Percentiles rank a stretch among this genome's conserved stretches.
Conservation (phyloP, 2,888 invertebrate genomes). For the Temnothorax unifasciatus region DNA sequence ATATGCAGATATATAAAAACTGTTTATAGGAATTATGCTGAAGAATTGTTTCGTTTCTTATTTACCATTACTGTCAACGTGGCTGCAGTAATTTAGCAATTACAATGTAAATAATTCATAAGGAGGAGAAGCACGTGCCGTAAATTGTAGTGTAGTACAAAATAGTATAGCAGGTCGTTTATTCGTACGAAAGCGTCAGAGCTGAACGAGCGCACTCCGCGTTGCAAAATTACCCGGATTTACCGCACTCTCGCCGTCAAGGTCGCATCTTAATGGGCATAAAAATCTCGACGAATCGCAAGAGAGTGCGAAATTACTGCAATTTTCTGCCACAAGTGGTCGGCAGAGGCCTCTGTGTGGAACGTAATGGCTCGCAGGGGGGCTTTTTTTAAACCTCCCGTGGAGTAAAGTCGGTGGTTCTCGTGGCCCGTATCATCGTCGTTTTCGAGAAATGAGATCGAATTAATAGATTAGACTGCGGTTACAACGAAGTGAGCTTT, state of each 20-base stretch:
- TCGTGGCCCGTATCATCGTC: not conserved
- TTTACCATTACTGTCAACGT: not conserved
- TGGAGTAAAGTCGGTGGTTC: not conserved
- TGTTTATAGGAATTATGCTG: not conserved
- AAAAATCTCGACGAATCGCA: slow-evolving; percentile 43
- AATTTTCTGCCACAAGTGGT: slow-evolving; percentile 44
- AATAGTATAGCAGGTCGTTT: not conserved
- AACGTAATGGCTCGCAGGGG: not conserved
- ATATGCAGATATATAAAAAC: not conserved
- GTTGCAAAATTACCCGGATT: slow-evolving; percentile 23
- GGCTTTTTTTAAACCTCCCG: slow-evolving; percentile 23
- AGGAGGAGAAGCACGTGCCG: not conserved
- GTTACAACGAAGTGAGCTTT: not conserved
- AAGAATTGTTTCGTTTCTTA: not conserved
- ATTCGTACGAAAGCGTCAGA: slow-evolving; percentile 13
- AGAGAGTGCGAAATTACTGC: slow-evolving; percentile 40
- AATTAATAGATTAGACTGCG: not conserved
- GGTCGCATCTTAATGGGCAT: slow-evolving; percentile 29
- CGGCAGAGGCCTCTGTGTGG: not conserved
- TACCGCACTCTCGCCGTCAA: slow-evolving; percentile 21
- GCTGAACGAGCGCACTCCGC: not conserved
- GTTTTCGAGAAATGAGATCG: slow-evolving; percentile 36
- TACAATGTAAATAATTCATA: slow-evolving; percentile 15
- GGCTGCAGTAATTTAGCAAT: slow-evolving; percentile 12
- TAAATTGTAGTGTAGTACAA: slow-evolving; percentile 19